Base-by-base conservation (phyloP, 2,113 vertebrate genomes). In the Sceloporus undulatus region DNA sequence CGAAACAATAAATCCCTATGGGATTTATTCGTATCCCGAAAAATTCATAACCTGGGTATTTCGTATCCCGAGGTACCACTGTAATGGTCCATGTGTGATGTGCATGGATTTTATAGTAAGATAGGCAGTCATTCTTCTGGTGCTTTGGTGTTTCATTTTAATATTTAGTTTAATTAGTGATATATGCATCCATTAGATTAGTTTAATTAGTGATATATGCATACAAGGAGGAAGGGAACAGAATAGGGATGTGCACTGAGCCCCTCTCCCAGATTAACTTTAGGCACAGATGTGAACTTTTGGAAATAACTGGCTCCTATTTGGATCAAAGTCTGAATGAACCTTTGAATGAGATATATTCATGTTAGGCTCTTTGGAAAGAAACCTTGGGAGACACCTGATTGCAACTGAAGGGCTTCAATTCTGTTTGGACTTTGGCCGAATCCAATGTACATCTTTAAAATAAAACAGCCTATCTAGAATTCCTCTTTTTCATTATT, bases 401-500 rank as follows among this genome's bases (percentile, higher is more conserved):
- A 66, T 1, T 5, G 18, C 18, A 66, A 18, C 65, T 66, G 68
- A 71, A 71, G 27, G 27, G 27, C 8, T 10, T 29, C 27, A 29
- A 71, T 71, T 71, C 27, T 29, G 27, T 27, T 71, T 29, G 27
- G 25, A 29, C 1, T 11, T 71, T 71, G 68, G 68, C 68, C 5
- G 27, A 29, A 71, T 71, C 9, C 11, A 29, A 10, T 71, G 68
- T 21, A 71, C 27, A 29, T 71, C 68, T 29, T 29, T 71, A 71
- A 7, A 29, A 71, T 27, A 3, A 6, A 52, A 0, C 16, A 10
- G 21, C 79, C n/a, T 79, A 0, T 34, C 21, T 11, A 66, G 59
- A n/a, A 68, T 77, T 10, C 73, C 86, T 79, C 85, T 38, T 59
- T 2, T 62, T 88, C 92, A 86, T 80, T 29, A 62, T 38, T 18